phyloP scores from a whole-genome alignment of 2,797 vertebrate species.

The Myoxocephalus aenaeus region DNA sequence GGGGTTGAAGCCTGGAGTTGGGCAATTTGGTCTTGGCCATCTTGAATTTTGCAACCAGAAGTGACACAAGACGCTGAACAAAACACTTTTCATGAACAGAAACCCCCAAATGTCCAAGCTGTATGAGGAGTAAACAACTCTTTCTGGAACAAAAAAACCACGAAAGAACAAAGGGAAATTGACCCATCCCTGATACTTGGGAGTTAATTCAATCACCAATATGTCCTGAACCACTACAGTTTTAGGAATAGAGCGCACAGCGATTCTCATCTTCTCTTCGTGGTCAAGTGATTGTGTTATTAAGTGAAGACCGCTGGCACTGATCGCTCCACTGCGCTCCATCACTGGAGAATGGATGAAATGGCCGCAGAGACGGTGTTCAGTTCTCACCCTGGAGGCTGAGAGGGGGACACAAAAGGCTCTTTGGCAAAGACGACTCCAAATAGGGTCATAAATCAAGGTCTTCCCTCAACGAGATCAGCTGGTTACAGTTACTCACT shows the following conservation, averaged over 20 bases:
- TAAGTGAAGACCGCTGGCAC: slow-evolving; percentile 50
- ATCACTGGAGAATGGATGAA: slow-evolving; percentile 42
- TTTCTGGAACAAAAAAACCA: background rate
- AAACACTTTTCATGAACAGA: background rate
- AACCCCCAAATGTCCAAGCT: background rate
- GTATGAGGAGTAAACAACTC: background rate
- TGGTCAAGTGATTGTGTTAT: slow-evolving; percentile 38
- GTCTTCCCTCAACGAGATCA: slow-evolving; percentile 39
- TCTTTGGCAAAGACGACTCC: slow-evolving; percentile 26
- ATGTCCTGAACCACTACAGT: background rate
- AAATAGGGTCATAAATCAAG: slow-evolving; percentile 52
- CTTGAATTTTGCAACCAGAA: background rate
- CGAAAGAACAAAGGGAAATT: background rate
- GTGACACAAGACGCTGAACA: background rate
- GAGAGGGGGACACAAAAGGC: slow-evolving; percentile 28
- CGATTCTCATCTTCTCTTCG: slow-evolving; percentile 34
- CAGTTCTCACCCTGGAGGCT: slow-evolving; percentile 46
- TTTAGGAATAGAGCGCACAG: slow-evolving; percentile 1
- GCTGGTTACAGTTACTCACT: slow-evolving; percentile 13
- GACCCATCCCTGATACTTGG: background rate
- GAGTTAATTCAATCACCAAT: slow-evolving; percentile 6
- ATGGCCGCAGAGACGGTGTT: slow-evolving; percentile 16
- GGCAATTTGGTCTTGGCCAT: background rate
- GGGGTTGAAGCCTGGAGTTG: background rate
- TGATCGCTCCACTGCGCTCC: slow-evolving; percentile 33